Evolutionary conservation across 2,113 vertebrate genomes (phyloP).

Genomic region (Oenanthe melanoleuca): DNA sequence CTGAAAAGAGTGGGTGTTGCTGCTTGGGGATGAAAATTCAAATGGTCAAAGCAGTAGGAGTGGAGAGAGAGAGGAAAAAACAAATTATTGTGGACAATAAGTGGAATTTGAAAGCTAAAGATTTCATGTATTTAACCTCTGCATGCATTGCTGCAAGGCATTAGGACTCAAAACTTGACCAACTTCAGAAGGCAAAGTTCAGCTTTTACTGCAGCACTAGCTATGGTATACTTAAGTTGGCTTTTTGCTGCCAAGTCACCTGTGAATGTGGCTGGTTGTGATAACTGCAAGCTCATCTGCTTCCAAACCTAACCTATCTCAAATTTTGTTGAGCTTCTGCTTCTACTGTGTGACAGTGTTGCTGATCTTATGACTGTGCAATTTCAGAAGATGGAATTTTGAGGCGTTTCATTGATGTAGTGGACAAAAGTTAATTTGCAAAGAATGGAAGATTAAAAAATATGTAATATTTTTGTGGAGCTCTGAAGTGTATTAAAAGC

Average conservation of each 20-base stretch:
- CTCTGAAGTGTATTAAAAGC: not conserved
- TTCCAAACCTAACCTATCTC: not conserved
- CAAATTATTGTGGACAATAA: not conserved
- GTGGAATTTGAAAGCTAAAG: not conserved
- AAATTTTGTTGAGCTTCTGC: not conserved
- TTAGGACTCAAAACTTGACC: not conserved
- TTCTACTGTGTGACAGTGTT: not conserved
- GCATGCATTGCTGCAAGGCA: not conserved
- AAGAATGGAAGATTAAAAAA: not conserved
- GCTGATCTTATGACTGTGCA: not conserved
- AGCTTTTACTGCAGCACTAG: not conserved
- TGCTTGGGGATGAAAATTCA: not conserved
- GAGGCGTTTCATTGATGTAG: not conserved
- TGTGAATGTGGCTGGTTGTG: not conserved
- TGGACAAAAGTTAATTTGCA: not conserved
- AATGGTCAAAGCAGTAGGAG: not conserved
- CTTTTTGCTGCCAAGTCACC: accelerated
- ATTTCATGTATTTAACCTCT: not conserved
- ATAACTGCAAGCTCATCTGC: not conserved
- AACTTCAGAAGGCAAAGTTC: not conserved
- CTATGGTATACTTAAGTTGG: not conserved
- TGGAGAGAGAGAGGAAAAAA: not conserved
- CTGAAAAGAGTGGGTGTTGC: not conserved
- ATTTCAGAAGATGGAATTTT: not conserved
- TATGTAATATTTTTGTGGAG: not conserved